Percentiles rank a stretch among this genome's conserved stretches.
These are phyloP conservation scores for Lysandra bellargus DNA, from an alignment of 2,888 invertebrate genomes.

Conservation along the genomic window DNA sequence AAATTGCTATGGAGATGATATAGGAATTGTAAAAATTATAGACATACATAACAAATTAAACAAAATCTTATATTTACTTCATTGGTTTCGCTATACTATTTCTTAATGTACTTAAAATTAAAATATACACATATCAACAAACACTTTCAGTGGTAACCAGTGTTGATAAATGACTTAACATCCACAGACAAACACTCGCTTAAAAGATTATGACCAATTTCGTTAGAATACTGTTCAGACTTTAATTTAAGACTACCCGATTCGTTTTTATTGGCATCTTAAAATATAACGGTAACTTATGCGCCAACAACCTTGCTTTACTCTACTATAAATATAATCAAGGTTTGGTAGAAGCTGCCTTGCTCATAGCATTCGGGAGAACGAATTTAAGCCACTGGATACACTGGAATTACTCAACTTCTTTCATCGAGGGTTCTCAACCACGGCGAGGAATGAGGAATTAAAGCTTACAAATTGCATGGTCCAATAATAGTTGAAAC, in stretches of 20 bases:
- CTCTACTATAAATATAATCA: slow-evolving; percentile 6
- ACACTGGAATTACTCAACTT: background rate
- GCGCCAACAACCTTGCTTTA: background rate
- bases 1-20: background rate
- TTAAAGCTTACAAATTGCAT: slow-evolving; percentile 47
- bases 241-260: background rate
- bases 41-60: slow-evolving; percentile 31
- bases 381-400: background rate
- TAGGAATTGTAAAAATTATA: background rate
- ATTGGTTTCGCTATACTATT: slow-evolving; percentile 61
- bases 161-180: slow-evolving; percentile 14
- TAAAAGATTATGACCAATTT: slow-evolving; percentile 1
- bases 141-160: slow-evolving; percentile 57
- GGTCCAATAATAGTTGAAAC: slow-evolving; percentile 43
- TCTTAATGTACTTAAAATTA: slow-evolving; percentile 44
- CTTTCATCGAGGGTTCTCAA: background rate
- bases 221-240: slow-evolving; percentile 18
- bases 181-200: background rate
- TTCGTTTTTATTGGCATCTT: background rate
- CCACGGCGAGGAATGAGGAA: slow-evolving; percentile 19
- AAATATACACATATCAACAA: slow-evolving; percentile 60
- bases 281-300: background rate
- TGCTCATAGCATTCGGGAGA: background rate
- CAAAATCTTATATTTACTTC: slow-evolving; percentile 51
- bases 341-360: slow-evolving; percentile 5